These are phyloP conservation scores for Noctua janthe DNA, from an alignment of 2,888 invertebrate species.

Conservation along the genomic window DNA sequence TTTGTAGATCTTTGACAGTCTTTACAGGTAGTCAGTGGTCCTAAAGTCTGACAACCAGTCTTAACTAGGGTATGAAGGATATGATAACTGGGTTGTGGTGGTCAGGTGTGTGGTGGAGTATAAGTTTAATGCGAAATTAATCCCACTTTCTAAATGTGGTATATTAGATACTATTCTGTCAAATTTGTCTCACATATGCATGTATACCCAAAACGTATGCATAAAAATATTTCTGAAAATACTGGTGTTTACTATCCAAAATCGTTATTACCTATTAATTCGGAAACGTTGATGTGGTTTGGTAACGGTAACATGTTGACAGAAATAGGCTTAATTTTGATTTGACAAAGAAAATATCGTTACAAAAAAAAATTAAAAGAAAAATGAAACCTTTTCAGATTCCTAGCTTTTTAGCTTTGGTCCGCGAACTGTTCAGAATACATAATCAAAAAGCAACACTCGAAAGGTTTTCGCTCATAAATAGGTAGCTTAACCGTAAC, in stretches of 20 bases:
- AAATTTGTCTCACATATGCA: not conserved
- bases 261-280: not conserved
- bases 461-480: constrained; percentile 37
- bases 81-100: no score
- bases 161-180: not conserved
- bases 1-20: not conserved
- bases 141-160: not conserved
- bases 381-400: not conserved
- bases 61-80: not conserved
- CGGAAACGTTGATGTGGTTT: not conserved
- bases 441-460: constrained; percentile 22
- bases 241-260: not conserved
- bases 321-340: not conserved
- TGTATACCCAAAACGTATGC: not conserved
- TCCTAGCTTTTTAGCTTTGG: not conserved
- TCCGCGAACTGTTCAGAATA: constrained; percentile 29
- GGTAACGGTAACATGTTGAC: not conserved
- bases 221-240: not conserved
- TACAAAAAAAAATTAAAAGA: not conserved
- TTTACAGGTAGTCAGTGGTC: not conserved
- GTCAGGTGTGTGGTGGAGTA: no score
- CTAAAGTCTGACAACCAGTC: no score
- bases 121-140: not conserved
- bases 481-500: constrained; percentile 19
- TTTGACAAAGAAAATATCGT: not conserved